phyloP scores from a whole-genome alignment of 2,797 vertebrate genomes.

The Delichon dasypus region DNA sequence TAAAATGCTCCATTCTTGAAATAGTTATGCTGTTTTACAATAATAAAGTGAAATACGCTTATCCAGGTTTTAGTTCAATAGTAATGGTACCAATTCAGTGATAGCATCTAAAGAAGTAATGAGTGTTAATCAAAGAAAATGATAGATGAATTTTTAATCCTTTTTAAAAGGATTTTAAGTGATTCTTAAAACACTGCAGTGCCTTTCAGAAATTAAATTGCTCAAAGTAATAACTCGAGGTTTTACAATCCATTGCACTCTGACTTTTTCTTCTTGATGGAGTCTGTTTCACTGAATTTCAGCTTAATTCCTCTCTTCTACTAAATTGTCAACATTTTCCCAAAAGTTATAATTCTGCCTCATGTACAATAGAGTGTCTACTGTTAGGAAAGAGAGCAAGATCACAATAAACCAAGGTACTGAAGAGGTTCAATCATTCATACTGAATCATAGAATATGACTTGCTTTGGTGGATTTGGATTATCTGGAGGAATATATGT shows the following conservation, averaged over 20 bases:
- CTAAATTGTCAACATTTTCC: not conserved
- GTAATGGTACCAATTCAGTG: not conserved
- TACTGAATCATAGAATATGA: not conserved
- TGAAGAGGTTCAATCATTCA: not conserved
- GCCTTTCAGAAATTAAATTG: not conserved
- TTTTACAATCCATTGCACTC: not conserved
- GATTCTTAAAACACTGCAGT: not conserved
- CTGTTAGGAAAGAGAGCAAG: not conserved
- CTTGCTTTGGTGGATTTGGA: not conserved
- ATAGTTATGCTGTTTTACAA: not conserved
- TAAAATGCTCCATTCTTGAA: not conserved
- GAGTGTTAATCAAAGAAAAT: not conserved
- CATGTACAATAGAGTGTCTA: not conserved
- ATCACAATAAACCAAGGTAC: not conserved
- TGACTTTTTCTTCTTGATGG: not conserved
- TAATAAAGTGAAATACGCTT: not conserved
- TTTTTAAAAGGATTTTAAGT: not conserved
- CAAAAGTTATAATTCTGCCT: not conserved
- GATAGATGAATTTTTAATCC: not conserved
- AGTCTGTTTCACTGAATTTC: not conserved
- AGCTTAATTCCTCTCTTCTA: not conserved
- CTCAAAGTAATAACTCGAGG: not conserved
- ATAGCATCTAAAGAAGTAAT: not conserved
- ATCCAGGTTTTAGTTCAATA: not conserved
- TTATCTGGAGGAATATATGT: not conserved